Evolutionary conservation across 37 sponge, comb jelly and placozoan genomes (phyloP).

Genomic region (Tethya wilhelma): DNA sequence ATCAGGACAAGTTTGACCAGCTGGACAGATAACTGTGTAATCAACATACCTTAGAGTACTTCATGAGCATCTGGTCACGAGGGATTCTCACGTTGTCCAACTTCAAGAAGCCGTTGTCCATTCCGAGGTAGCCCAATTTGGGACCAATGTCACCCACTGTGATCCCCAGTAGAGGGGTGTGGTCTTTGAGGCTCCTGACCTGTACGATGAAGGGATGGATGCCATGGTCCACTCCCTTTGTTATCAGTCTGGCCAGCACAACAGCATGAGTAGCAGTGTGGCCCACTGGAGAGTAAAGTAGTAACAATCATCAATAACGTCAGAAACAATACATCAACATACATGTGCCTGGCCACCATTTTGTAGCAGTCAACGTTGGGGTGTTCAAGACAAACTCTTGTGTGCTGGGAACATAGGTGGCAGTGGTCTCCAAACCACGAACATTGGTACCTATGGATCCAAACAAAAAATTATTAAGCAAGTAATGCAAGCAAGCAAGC

Average conservation of each 20-base stretch:
- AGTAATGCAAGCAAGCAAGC: too few relatives aligned
- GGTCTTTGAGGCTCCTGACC: slow-evolving; percentile 84
- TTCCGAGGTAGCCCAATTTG: slow-evolving; percentile 79
- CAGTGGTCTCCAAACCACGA: slow-evolving; percentile 92
- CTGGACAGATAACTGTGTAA: too few relatives aligned
- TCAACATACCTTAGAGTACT: slow-evolving; percentile 68
- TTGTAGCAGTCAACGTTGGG: slow-evolving; percentile 90
- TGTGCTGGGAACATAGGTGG: slow-evolving; percentile 77
- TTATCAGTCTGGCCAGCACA: slow-evolving; percentile 83
- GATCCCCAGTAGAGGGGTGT: slow-evolving; percentile 89
- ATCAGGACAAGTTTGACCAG: too few relatives aligned
- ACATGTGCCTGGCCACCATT: slow-evolving; percentile 95
- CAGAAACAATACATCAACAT: too few relatives aligned
- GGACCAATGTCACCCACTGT: slow-evolving; percentile 96
- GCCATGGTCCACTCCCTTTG: slow-evolving; percentile 77
- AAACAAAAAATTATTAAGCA: too few relatives aligned
- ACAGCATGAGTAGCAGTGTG: slow-evolving; percentile 83
- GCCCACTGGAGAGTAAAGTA: slow-evolving; percentile 59
- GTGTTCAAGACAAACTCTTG: slow-evolving; percentile 86
- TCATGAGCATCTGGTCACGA: slow-evolving; percentile 92
- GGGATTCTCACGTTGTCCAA: slow-evolving; percentile 87
- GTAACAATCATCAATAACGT: too few relatives aligned
- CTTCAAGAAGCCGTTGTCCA: slow-evolving; percentile 90
- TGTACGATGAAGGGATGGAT: slow-evolving; percentile 88
- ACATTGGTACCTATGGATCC: slow-evolving; percentile 73